A percentile compares a stretch with the other conserved stretches of the same genome.
Conservation (phyloP, 2,888 invertebrate species). For the Muscina levida region DNA sequence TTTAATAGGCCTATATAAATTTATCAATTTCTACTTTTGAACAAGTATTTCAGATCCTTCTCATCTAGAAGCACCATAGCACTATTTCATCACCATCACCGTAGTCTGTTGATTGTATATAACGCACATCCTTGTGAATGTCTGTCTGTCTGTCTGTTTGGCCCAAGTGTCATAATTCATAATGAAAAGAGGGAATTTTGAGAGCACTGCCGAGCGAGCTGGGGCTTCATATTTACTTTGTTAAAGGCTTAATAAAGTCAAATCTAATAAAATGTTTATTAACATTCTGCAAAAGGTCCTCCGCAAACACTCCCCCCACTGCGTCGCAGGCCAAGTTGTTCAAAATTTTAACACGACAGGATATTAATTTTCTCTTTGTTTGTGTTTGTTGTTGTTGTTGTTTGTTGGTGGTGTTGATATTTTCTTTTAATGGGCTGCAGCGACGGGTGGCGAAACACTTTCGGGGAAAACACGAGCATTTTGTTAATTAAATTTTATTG, state of each 20-base stretch:
- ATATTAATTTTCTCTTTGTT: constrained; percentile 41
- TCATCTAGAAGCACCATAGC: neutral
- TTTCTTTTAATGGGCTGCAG: constrained; percentile 22
- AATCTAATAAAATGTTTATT: constrained; percentile 49
- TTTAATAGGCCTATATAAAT: constrained; percentile 39
- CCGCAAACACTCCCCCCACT: constrained; percentile 9
- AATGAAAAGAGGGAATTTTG: neutral
- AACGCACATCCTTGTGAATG: too few relatives aligned
- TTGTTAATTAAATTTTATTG: constrained; percentile 56
- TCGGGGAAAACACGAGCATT: constrained; percentile 16
- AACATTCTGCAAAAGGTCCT: constrained; percentile 19
- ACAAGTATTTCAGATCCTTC: neutral
- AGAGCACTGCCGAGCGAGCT: neutral
- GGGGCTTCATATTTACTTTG: constrained; percentile 17
- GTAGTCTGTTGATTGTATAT: neutral
- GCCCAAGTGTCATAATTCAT: constrained; percentile 39
- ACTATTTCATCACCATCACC: neutral
- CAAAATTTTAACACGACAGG: constrained; percentile 48
- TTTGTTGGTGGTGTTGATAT: constrained; percentile 9
- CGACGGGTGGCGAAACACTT: constrained; percentile 17
- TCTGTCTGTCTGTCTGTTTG: neutral
- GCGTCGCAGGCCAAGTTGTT: constrained; percentile 33
- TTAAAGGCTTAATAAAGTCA: constrained; percentile 56
- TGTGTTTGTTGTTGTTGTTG: neutral
- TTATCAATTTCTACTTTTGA: constrained; percentile 34